Base-by-base conservation (phyloP, 2,797 vertebrate genomes). In the Sebastes nivosus region DNA sequence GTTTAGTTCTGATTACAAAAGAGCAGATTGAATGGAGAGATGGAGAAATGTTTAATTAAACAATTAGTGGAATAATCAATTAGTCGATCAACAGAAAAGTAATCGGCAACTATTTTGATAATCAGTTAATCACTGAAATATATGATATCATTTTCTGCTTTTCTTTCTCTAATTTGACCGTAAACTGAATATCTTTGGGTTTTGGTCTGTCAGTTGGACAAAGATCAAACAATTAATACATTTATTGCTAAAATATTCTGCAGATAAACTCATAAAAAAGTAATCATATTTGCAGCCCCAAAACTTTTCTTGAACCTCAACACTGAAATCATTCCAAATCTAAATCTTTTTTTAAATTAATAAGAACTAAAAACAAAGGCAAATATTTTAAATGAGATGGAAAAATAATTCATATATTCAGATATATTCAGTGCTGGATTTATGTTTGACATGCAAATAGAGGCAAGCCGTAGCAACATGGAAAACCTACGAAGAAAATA, bases 151-250 rank as follows among this genome's bases (percentile, higher is more conserved):
- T 32, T 30, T 61, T 59, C 58, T 58, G 12, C 6, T 57, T 57
- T 58, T 59, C 29, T 32, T 32, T 32, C 59, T 61, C 9, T 16
- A 12, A 20, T 61, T 18, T 60, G 24, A 58, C 12, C 1, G 25
- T 18, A 9, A 27, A 59, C 25, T 59, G 25, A 61, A n/a, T 29
- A 32, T 29, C 16, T 59, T 59, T 29, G 5, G 22, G 24, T 13
- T 13, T 57, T 13, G 10, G 55, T 0, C 12, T 6, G 22, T 25
- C 9, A 58, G 14, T 7, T 42, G 14, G 14, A 42, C 38, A 42
- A 0, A 24, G 7, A 32, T 61, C 18, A 8, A 34, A 34, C 20
- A 63, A 64, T 10, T 20, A n/a, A 61, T 61, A 0, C 0, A 5
- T 20, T 20, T 0, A 32, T 60, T n/a, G 27, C 14, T 29, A 30